phyloP scores from a whole-genome alignment of 1,140 invertebrate species.

The Eubasilissa regina region DNA sequence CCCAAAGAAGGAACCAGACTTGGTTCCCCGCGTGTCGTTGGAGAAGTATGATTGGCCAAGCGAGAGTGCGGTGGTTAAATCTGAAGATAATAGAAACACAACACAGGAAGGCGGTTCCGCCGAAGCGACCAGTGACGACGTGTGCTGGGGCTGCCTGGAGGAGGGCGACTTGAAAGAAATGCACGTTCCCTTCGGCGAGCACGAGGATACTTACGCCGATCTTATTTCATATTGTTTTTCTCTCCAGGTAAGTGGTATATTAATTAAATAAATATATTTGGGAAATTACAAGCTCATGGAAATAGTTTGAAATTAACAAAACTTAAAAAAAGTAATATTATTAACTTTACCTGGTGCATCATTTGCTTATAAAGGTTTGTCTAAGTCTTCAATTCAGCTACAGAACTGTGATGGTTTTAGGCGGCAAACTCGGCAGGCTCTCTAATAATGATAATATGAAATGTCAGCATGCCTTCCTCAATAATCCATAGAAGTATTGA shows the following conservation, averaged over 20 bases:
- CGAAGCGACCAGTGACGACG: background rate
- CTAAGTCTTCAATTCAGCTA: too few species aligned
- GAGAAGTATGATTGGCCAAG: background rate
- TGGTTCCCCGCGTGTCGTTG: background rate
- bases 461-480: too few species aligned
- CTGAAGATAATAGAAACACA: background rate
- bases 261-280: background rate
- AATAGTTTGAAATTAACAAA: too few species aligned
- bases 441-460: too few species aligned
- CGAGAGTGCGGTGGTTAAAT: background rate
- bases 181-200: constrained; percentile 4
- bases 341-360: too few species aligned
- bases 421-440: too few species aligned
- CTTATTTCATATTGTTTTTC: constrained; percentile 20
- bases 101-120: background rate
- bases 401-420: too few species aligned
- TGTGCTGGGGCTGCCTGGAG: constrained; percentile 34
- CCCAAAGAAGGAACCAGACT: background rate
- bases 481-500: too few species aligned
- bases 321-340: too few species aligned
- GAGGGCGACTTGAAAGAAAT: constrained; percentile 9
- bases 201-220: constrained; percentile 19
- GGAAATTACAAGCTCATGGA: too few species aligned
- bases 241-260: constrained; percentile 7
- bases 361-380: too few species aligned